Percentiles rank a stretch among this genome's conserved stretches.
phyloP scores from a whole-genome alignment of 2,797 vertebrate species.

The Danio aesculapii region DNA sequence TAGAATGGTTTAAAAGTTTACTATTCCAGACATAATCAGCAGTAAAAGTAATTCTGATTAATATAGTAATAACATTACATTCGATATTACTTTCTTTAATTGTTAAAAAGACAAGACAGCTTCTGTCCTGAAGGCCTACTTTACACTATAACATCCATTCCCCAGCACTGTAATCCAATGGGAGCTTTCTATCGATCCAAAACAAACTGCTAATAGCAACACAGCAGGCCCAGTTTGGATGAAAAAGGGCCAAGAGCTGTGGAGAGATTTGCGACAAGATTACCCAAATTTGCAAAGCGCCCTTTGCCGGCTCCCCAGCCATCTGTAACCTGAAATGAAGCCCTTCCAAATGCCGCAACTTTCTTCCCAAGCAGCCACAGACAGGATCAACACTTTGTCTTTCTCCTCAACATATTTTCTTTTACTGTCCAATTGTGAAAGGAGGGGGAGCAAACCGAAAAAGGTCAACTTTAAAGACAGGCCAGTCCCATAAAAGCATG shows the following conservation, averaged over 20 bases:
- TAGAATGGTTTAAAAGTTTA: not conserved
- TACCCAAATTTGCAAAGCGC: constrained; percentile 67
- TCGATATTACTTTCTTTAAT: constrained; percentile 17
- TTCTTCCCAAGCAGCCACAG: constrained; percentile 47
- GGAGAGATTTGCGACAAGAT: constrained; percentile 66
- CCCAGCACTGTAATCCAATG: constrained; percentile 30
- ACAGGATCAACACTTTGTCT: constrained; percentile 66
- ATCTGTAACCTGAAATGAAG: constrained; percentile 68
- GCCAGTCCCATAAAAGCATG: constrained; percentile 84
- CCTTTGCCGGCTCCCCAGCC: constrained; percentile 62
- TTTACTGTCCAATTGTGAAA: constrained; percentile 69
- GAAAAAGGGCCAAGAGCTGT: constrained; percentile 63
- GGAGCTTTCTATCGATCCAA: constrained; percentile 62
- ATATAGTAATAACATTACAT: not conserved
- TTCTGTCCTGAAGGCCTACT: constrained; percentile 37
- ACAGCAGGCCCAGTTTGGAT: constrained; percentile 64
- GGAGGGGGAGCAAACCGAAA: constrained; percentile 66
- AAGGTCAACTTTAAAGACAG: constrained; percentile 88
- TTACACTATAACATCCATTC: constrained; percentile 43
- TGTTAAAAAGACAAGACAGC: constrained; percentile 20
- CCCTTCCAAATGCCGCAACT: constrained; percentile 61
- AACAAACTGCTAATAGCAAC: constrained; percentile 69
- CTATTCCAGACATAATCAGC: not conserved
- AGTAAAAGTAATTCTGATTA: not conserved
- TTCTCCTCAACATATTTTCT: constrained; percentile 65